Evolutionary conservation across 2,888 invertebrate genomes (phyloP).

Genomic region (Heliconius aoede): DNA sequence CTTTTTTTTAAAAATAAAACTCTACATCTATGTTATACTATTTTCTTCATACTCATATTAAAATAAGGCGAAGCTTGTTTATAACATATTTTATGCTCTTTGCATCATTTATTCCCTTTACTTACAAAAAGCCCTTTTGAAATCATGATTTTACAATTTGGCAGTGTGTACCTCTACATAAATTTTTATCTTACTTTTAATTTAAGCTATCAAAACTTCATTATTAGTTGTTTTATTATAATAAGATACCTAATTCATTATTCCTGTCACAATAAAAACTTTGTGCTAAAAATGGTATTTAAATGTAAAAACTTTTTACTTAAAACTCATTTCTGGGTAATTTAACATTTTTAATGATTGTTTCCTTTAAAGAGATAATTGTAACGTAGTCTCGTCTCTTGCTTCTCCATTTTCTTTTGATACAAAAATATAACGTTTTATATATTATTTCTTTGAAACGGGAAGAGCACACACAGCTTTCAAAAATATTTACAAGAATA

Average conservation of each 20-base stretch:
- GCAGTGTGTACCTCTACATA: background rate
- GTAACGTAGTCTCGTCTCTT: background rate
- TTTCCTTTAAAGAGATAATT: slow-evolving; percentile 5
- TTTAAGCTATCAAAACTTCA: background rate
- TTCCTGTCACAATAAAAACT: slow-evolving; percentile 22
- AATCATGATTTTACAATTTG: slow-evolving; percentile 7
- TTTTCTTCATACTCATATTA: background rate
- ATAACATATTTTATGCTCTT: background rate
- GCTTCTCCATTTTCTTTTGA: background rate
- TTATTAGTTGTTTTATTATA: slow-evolving; percentile 10
- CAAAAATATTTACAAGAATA: background rate
- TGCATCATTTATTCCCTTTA: slow-evolving; percentile 6
- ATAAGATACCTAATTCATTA: slow-evolving; percentile 1
- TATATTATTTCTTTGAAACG: background rate
- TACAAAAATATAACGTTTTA: background rate
- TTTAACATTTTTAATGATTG: slow-evolving; percentile 9
- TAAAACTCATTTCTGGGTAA: slow-evolving; percentile 10
- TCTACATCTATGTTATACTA: background rate
- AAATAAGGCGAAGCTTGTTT: background rate
- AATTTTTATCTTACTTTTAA: background rate
- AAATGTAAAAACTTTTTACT: slow-evolving; percentile 14
- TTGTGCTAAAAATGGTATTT: background rate
- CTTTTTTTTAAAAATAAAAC: background rate
- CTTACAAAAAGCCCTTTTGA: background rate
- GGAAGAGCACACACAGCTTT: background rate